These are phyloP conservation scores for Toxotes jaculatrix DNA, from an alignment of 2,113 vertebrate genomes.

Conservation along the genomic window DNA sequence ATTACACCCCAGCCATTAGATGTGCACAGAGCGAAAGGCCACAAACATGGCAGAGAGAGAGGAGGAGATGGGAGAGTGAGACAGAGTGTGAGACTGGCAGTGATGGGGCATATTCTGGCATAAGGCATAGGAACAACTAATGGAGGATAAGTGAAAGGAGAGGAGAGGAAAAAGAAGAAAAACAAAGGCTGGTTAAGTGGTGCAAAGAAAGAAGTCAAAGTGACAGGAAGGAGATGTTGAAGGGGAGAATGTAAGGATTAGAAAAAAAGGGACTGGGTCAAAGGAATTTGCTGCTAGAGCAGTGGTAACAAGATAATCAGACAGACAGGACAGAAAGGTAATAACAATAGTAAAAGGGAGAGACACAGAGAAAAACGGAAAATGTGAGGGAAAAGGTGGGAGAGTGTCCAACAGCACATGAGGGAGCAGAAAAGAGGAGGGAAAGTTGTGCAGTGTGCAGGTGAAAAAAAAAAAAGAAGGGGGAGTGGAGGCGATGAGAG, in stretches of 20 bases:
- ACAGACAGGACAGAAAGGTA: slow-evolving; percentile 23
- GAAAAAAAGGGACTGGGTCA: slow-evolving; percentile 42
- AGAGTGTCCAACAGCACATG: slow-evolving; percentile 1
- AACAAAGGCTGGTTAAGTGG: slow-evolving; percentile 30
- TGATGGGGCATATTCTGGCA: slow-evolving; percentile 23
- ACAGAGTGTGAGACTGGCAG: slow-evolving; percentile 19
- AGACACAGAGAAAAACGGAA: neutral
- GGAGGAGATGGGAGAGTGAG: slow-evolving; percentile 22
- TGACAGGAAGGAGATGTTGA: slow-evolving; percentile 18
- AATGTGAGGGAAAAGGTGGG: neutral
- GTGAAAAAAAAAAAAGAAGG: neutral
- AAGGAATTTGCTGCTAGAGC: slow-evolving; percentile 26
- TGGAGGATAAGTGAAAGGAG: slow-evolving; percentile 21
- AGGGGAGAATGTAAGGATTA: slow-evolving; percentile 21
- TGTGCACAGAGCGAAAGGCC: slow-evolving; percentile 83
- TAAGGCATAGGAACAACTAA: neutral
- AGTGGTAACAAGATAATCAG: slow-evolving; percentile 42
- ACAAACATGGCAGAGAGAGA: slow-evolving; percentile 75
- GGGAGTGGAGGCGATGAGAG: slow-evolving; percentile 33
- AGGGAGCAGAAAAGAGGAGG: slow-evolving; percentile 17
- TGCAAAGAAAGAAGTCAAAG: slow-evolving; percentile 27
- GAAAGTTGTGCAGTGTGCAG: slow-evolving; percentile 22
- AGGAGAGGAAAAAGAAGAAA: neutral
- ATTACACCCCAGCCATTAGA: slow-evolving; percentile 86
- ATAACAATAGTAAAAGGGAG: slow-evolving; percentile 8